Evolutionary conservation across 2,113 vertebrate genomes (phyloP).

Genomic region (Phrynosoma blainvillii): DNA sequence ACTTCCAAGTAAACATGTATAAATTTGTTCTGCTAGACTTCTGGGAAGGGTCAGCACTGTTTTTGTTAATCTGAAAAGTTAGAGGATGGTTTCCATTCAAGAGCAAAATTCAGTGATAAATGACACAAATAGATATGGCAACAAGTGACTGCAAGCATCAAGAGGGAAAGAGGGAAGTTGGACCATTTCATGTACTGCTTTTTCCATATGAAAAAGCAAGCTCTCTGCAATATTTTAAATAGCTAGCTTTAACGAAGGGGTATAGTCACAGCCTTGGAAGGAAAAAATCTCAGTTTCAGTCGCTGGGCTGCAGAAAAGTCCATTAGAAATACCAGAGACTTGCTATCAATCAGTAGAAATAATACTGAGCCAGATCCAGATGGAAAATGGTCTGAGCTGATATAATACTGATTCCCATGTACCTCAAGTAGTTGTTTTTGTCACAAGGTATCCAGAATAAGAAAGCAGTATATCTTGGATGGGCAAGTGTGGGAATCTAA

Average conservation of each 20-base stretch:
- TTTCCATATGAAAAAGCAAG: background rate
- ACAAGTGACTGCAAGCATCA: background rate
- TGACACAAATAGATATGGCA: background rate
- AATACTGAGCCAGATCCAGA: too few species aligned
- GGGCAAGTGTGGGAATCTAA: too few species aligned
- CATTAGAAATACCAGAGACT: background rate
- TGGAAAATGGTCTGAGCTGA: background rate
- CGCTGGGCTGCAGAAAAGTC: background rate
- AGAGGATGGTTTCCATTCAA: background rate
- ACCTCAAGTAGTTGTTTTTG: too few species aligned
- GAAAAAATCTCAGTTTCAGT: too few species aligned
- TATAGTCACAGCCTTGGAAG: background rate
- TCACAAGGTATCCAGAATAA: too few species aligned
- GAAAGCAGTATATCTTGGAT: too few species aligned
- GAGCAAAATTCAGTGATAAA: background rate
- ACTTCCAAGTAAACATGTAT: background rate
- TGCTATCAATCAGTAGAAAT: background rate
- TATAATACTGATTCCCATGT: too few species aligned
- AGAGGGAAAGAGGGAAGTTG: background rate
- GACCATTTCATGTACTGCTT: background rate
- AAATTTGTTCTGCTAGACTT: background rate
- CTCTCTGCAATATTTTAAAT: background rate
- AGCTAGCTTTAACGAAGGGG: background rate
- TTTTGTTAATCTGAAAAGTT: background rate
- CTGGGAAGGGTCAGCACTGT: background rate